Evolutionary conservation across 2,113 vertebrate genomes (phyloP).

Genomic region (Nasalis larvatus): DNA sequence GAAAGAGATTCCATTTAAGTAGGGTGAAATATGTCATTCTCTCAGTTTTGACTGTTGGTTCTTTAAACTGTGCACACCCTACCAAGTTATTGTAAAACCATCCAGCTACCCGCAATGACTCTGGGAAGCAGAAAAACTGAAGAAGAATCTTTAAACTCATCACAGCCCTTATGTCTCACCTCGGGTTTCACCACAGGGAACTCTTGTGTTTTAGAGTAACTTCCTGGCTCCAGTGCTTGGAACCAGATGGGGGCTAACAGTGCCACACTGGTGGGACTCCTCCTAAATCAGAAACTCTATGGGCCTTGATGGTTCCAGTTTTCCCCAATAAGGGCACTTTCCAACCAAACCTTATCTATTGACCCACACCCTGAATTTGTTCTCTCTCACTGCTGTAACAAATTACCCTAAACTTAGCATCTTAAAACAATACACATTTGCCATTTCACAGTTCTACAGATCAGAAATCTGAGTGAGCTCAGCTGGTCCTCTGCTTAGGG

Average conservation of each 20-base stretch:
- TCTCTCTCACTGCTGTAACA: background rate
- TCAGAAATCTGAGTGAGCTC: background rate
- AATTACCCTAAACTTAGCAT: background rate
- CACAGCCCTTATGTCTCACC: too few relatives aligned
- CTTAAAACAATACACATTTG: background rate
- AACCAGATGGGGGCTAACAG: background rate
- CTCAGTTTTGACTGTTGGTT: background rate
- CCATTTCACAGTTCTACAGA: background rate
- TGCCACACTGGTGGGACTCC: background rate
- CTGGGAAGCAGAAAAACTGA: background rate
- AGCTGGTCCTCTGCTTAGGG: background rate
- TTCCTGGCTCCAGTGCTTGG: too few relatives aligned
- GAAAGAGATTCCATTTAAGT: background rate
- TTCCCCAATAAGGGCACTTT: background rate
- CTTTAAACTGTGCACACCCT: background rate
- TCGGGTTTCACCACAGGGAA: background rate
- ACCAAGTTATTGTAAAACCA: background rate
- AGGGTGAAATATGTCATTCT: background rate
- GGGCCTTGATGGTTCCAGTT: background rate
- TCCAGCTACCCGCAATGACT: background rate
- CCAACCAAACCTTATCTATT: background rate
- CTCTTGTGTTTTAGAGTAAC: background rate
- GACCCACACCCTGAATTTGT: background rate
- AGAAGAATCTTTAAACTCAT: background rate
- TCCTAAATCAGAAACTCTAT: background rate